Conservation (phyloP, 53 echinoderm and acorn worm species). For the Apostichopus leukothele region DNA sequence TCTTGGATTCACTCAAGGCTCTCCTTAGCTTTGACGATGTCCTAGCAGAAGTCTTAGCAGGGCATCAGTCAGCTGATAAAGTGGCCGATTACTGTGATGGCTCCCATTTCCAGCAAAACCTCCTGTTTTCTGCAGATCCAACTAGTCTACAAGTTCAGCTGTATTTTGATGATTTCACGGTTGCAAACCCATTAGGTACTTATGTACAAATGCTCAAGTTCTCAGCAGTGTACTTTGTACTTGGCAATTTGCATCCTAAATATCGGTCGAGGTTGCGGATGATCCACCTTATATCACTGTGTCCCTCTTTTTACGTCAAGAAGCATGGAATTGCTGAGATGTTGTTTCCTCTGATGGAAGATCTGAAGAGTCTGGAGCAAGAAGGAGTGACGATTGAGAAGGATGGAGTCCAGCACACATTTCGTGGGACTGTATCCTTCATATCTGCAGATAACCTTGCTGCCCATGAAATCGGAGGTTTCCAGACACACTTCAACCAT, state of each 20-base stretch:
- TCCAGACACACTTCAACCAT: conserved; percentile 39
- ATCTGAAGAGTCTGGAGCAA: conserved; percentile 37
- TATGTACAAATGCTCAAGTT: conserved; percentile 49
- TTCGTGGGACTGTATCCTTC: conserved; percentile 41
- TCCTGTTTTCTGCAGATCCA: conserved; percentile 1
- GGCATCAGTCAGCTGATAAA: not conserved
- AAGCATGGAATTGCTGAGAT: conserved; percentile 27
- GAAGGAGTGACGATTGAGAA: conserved; percentile 32
- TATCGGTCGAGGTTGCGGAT: conserved; percentile 12
- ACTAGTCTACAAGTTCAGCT: conserved; percentile 19
- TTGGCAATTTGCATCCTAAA: conserved; percentile 37
- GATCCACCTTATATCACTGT: conserved; percentile 20
- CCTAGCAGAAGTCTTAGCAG: conserved; percentile 3
- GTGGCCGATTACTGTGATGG: conserved; percentile 36
- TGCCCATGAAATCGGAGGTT: conserved; percentile 50
- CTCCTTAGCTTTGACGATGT: conserved; percentile 28
- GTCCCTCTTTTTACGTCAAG: conserved; percentile 31
- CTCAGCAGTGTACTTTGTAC: conserved; percentile 41
- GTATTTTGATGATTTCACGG: conserved; percentile 40
- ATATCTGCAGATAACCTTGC: conserved; percentile 39
- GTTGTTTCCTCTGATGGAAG: conserved; percentile 27
- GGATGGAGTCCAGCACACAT: conserved; percentile 25
- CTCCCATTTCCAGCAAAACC: not conserved
- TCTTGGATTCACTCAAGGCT: not conserved
- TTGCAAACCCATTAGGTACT: conserved; percentile 43